phyloP scores from a whole-genome alignment of 2,888 invertebrate genomes.

The Zaprionus lineosus region DNA sequence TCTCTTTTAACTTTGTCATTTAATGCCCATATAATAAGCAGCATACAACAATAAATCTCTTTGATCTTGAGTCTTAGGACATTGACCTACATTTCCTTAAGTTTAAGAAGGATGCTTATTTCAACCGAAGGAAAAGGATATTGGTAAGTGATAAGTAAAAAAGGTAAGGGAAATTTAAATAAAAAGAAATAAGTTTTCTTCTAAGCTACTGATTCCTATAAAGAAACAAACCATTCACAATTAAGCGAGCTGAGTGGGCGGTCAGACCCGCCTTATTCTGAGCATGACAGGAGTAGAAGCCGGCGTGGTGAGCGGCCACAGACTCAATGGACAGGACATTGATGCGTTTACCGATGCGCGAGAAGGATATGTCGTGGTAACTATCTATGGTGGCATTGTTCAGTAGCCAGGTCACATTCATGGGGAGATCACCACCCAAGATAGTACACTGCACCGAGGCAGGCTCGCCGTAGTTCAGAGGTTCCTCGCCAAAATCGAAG shows the following conservation, averaged over 20 bases:
- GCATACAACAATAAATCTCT: no score
- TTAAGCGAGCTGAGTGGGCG: conserved; percentile 85
- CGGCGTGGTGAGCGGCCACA: conserved; percentile 85
- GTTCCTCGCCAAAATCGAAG: conserved; percentile 86
- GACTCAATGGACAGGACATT: conserved; percentile 85
- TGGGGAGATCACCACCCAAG: conserved; percentile 86
- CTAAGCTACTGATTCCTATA: background rate
- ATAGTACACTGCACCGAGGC: conserved; percentile 86
- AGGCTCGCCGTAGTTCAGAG: conserved; percentile 85
- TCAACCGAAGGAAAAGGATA: no score
- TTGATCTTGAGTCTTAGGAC: no score
- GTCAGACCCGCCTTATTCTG: conserved; percentile 86
- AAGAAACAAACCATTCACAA: conserved; percentile 84
- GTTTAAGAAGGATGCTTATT: no score
- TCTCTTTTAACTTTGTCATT: no score
- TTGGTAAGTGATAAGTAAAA: conserved; percentile 3
- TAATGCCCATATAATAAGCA: no score
- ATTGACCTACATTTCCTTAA: no score
- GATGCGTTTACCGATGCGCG: conserved; percentile 86
- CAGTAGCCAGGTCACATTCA: conserved; percentile 86
- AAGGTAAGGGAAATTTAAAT: conserved; percentile 6
- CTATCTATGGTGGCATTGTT: conserved; percentile 82
- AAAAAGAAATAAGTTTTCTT: background rate
- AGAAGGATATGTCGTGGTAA: conserved; percentile 83
- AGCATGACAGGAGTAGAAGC: conserved; percentile 88